Percentiles rank a stretch among this genome's conserved stretches.
These are phyloP conservation scores for Gopherus flavomarginatus DNA, from an alignment of 2,113 vertebrate species.

Conservation along the genomic window DNA sequence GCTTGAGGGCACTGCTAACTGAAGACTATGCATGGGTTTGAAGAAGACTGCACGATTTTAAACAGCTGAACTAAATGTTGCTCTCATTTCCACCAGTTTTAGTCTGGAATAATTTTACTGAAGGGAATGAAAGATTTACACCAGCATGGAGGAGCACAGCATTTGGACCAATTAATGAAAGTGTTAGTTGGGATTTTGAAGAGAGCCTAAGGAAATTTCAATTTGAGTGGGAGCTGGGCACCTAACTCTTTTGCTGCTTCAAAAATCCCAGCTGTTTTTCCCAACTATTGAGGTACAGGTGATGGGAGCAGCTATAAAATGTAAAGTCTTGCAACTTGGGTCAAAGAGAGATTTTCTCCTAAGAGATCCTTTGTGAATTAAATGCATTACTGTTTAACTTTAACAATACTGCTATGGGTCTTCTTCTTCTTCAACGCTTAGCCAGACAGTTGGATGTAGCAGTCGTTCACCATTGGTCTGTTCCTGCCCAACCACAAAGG, in stretches of 20 bases:
- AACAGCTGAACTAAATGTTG: accelerated
- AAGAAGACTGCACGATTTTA: conserved; percentile 49
- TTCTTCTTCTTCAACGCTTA: no score
- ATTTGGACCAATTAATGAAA: conserved; percentile 40
- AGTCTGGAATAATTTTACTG: conserved; percentile 41
- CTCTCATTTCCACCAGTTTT: conserved; percentile 42
- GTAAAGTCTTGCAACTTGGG: conserved; percentile 49
- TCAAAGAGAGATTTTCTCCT: conserved; percentile 35
- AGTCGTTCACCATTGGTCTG: no score
- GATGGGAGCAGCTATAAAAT: conserved; percentile 48
- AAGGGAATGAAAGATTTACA: conserved; percentile 50
- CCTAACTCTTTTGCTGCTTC: conserved; percentile 1
- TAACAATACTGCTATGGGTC: not conserved
- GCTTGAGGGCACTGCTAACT: conserved; percentile 25
- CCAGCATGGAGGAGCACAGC: not conserved
- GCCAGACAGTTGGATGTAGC: no score
- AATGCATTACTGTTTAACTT: not conserved
- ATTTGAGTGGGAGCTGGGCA: not conserved
- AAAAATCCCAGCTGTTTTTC: conserved; percentile 16
- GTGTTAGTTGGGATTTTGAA: conserved; percentile 12
- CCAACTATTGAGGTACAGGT: conserved; percentile 24
- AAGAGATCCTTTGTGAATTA: conserved; percentile 36
- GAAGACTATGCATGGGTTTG: accelerated
- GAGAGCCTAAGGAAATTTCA: conserved; percentile 19
- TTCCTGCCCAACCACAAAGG: no score